Evolutionary conservation across 2,888 invertebrate genomes (phyloP).

Genomic region (Pimpla rufipes): DNA sequence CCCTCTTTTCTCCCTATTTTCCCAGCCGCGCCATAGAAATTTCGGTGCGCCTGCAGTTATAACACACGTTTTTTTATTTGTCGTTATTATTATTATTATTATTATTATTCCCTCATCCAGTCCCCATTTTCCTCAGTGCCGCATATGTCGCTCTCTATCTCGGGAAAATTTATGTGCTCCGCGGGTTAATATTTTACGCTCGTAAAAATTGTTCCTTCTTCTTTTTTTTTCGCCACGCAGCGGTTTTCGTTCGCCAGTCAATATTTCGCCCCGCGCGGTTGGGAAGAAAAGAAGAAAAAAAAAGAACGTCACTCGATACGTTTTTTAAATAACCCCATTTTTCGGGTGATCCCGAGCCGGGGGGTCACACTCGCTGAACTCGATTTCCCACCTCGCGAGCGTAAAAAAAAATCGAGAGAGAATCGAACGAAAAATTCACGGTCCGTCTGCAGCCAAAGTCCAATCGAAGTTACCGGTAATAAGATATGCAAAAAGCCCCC

Average conservation of each 20-base stretch:
- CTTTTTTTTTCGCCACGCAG: conserved; percentile 11
- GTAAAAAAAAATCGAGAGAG: too few relatives aligned
- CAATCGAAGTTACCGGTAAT: not conserved
- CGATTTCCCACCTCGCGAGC: too few relatives aligned
- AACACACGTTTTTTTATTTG: conserved; percentile 47
- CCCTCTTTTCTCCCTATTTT: conserved; percentile 45
- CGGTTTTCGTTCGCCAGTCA: conserved; percentile 2
- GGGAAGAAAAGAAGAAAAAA: not conserved
- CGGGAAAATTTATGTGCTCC: conserved; percentile 60
- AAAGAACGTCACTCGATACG: not conserved
- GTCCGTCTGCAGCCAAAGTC: not conserved
- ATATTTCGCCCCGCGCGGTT: not conserved
- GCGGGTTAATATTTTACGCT: conserved; percentile 58
- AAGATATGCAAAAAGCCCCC: conserved; percentile 9
- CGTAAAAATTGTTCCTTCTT: conserved; percentile 38
- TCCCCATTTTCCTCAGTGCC: conserved; percentile 34
- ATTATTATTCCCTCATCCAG: conserved; percentile 35
- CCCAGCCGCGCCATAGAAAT: not conserved
- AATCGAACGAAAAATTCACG: not conserved
- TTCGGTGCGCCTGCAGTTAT: conserved; percentile 30
- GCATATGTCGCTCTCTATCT: conserved; percentile 61
- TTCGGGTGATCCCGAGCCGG: too few relatives aligned
- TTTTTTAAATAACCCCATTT: too few relatives aligned
- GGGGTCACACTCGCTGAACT: too few relatives aligned
- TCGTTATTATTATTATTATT: conserved; percentile 17